Conservation (phyloP, 2,113 vertebrate genomes). For the Acrocephalus kingi region DNA sequence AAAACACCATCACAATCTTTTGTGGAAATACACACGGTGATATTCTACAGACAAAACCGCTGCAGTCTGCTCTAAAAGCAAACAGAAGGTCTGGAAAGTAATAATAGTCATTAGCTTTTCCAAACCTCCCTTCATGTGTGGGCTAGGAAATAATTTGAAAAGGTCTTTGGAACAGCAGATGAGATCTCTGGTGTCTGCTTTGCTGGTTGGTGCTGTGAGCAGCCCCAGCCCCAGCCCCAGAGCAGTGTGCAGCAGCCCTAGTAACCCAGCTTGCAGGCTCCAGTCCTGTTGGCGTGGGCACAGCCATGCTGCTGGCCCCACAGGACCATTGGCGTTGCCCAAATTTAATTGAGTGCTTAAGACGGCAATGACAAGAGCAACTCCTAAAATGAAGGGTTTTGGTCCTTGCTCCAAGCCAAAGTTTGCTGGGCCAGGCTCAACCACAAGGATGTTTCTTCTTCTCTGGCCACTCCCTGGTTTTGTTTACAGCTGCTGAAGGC, state of each 20-base stretch:
- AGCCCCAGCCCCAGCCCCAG: background rate
- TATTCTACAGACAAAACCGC: background rate
- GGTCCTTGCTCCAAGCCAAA: background rate
- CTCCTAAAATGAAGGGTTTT: background rate
- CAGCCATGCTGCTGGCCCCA: background rate
- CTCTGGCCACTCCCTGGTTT: background rate
- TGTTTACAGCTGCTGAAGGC: constrained; percentile 47
- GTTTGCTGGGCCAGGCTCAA: background rate
- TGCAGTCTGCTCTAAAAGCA: background rate
- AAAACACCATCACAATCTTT: background rate
- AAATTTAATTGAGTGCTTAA: background rate
- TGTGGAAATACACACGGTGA: background rate
- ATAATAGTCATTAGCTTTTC: background rate
- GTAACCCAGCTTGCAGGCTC: background rate
- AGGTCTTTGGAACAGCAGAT: background rate
- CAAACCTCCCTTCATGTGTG: background rate
- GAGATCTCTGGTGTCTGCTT: background rate
- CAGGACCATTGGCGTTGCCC: background rate
- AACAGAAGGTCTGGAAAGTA: background rate
- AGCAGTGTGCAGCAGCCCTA: background rate
- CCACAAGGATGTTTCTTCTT: background rate
- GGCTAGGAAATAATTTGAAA: background rate
- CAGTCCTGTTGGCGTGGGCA: fast-evolving
- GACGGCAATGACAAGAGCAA: background rate
- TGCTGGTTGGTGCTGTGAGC: background rate